phyloP scores from a whole-genome alignment of 2,888 invertebrate genomes.

The Leptogaster cylindrica region DNA sequence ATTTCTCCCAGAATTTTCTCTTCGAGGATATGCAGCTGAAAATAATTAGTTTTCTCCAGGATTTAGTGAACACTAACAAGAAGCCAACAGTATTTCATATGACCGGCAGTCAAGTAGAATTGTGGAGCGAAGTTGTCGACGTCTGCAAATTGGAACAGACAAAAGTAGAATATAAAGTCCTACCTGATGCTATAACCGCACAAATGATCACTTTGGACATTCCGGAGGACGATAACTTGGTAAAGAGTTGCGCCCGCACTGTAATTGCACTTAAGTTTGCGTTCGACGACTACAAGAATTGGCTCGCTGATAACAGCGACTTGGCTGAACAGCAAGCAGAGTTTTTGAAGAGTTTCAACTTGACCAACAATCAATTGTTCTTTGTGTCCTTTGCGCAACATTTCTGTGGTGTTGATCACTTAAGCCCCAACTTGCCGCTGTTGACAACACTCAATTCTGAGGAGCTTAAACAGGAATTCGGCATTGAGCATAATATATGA shows the following conservation, averaged over 20 bases:
- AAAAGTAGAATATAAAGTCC: background rate
- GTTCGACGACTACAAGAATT: background rate
- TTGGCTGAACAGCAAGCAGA: conserved; percentile 1
- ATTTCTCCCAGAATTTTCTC: background rate
- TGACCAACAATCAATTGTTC: conserved; percentile 9
- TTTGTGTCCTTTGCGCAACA: conserved; percentile 14
- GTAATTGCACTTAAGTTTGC: background rate
- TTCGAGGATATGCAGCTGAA: conserved; percentile 12
- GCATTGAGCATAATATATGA: background rate
- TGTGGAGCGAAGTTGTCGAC: background rate
- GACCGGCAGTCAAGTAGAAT: background rate
- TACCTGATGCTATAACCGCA: background rate
- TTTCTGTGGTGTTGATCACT: conserved; percentile 1
- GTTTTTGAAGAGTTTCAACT: background rate
- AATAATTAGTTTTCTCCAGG: conserved; percentile 18
- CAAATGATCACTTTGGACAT: background rate
- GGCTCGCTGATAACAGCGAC: background rate
- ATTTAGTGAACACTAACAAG: background rate
- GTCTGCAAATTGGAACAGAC: background rate
- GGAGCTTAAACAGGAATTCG: conserved; percentile 3
- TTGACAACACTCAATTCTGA: conserved; percentile 2
- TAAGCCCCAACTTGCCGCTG: background rate
- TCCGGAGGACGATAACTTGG: background rate
- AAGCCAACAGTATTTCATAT: conserved; percentile 8
- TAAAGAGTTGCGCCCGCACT: background rate